Base-by-base conservation (phyloP, 2,888 invertebrate genomes). In the Leptopilina syphax region DNA sequence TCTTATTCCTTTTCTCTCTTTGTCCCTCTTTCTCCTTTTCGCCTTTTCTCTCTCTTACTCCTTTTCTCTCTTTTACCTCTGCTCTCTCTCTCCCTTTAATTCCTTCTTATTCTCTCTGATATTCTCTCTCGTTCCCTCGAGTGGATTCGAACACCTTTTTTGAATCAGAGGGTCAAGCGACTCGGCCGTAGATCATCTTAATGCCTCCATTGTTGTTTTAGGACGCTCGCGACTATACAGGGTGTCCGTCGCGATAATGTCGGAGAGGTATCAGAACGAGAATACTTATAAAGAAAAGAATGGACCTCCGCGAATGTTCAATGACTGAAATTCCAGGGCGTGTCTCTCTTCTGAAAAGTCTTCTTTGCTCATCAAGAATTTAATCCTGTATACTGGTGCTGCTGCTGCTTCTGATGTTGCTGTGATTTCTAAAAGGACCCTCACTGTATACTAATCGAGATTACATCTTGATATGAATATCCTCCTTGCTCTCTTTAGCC, bases 161-260 rank as follows among this genome's bases (percentile, higher is more conserved):
- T 89, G 89, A 91, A 90, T 90, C 89, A 89, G 89, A 89, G 91
- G 91, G 91, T 91, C 91, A 91, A 91, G 90, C 90, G 89, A 90
- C 89, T 89, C 87, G 89, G 88, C 88, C 89, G 91, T 91, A 91
- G 90, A 91, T 91, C 91, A 91, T 91, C 91, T 91, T 90, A 91
- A 91, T 91, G 90, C 91, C 89, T 90, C 91, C 91, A 91, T 91
- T 91, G 91, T 91, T 91, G 90, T 91, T 91, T 91, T 91, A 91
- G 91, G 91, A 90, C 88, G 88, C 86, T 87, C 86, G 85, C 86
- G 88, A 87, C 86, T 88, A 87, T 89, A 89, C 88, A 85, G 88
- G 87, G 88, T 89, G 88, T 89, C 86, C 86, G 85, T 80, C 83
- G 87, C 85, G 86, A 88, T 87, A 86, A 87, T 86, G 86, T 87